Percentiles rank a stretch among this genome's conserved stretches.
Evolutionary conservation across 1,140 invertebrate species (phyloP).

Genomic region (Rhyzopertha dominica): DNA sequence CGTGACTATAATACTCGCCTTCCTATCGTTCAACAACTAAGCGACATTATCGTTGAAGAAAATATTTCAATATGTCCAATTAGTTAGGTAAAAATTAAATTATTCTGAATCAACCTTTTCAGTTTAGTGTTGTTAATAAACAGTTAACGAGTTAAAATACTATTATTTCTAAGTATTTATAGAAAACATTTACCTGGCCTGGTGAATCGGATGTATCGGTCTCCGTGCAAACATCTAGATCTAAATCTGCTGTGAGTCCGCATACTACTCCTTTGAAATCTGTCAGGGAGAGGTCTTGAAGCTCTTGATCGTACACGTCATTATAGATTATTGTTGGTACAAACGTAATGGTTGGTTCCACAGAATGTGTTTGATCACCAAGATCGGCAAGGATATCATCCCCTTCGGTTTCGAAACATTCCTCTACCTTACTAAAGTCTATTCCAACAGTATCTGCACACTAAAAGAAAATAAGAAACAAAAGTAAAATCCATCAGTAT

Average conservation of each 20-base stretch:
- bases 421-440: slow-evolving; percentile 35
- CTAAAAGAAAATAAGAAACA: slow-evolving; percentile 47
- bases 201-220: no score
- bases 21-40: slow-evolving; percentile 79
- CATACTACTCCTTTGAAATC: slow-evolving; percentile 25
- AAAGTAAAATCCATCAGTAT: no score
- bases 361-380: slow-evolving; percentile 52
- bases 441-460: slow-evolving; percentile 46
- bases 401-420: slow-evolving; percentile 44
- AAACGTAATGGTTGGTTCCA: slow-evolving; percentile 50
- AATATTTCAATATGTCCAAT: slow-evolving; percentile 56
- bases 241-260: no score
- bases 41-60: slow-evolving; percentile 64
- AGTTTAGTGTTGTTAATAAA: no score
- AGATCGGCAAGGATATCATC: slow-evolving; percentile 49
- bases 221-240: no score
- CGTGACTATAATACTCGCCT: slow-evolving; percentile 79
- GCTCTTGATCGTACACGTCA: slow-evolving; percentile 29
- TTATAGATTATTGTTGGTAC: slow-evolving; percentile 60
- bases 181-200: no score
- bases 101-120: no score
- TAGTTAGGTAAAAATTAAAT: no score
- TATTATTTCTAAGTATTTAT: no score
- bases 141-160: no score
- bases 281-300: slow-evolving; percentile 18